phyloP scores from a whole-genome alignment of 2,797 vertebrate genomes.

The Microtus californicus region DNA sequence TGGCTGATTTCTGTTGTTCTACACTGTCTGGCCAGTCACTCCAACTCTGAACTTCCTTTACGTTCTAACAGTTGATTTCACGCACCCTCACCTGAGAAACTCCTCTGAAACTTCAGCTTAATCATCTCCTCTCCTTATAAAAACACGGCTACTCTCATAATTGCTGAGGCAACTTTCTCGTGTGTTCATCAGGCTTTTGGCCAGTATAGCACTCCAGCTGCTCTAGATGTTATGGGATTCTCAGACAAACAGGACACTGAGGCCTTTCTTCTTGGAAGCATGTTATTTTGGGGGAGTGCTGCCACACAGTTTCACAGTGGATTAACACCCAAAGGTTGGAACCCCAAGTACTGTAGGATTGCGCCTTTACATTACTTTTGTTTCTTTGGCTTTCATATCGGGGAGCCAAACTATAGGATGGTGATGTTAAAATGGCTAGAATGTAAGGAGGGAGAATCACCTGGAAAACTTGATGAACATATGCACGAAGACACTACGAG shows the following conservation, averaged over 20 bases:
- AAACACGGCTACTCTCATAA: background rate
- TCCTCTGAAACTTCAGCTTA: background rate
- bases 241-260: background rate
- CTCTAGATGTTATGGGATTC: background rate
- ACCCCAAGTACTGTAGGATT: background rate
- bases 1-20: background rate
- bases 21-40: rapidly evolving
- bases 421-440: background rate
- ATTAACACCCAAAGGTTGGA: background rate
- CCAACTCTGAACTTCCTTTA: background rate
- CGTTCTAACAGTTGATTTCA: background rate
- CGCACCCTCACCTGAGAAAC: background rate
- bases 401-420: background rate
- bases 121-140: conserved; percentile 23
- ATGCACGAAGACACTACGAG: background rate
- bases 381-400: background rate
- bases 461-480: background rate
- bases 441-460: too few species aligned
- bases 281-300: background rate
- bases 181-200: background rate
- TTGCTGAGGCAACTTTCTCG: background rate
- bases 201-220: background rate
- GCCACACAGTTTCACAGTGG: background rate
- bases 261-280: background rate
- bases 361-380: background rate